Percentiles rank a stretch among this genome's conserved stretches.
phyloP scores from a whole-genome alignment of 64 coral and sea anemone species.

The Pocillopora verrucosa region DNA sequence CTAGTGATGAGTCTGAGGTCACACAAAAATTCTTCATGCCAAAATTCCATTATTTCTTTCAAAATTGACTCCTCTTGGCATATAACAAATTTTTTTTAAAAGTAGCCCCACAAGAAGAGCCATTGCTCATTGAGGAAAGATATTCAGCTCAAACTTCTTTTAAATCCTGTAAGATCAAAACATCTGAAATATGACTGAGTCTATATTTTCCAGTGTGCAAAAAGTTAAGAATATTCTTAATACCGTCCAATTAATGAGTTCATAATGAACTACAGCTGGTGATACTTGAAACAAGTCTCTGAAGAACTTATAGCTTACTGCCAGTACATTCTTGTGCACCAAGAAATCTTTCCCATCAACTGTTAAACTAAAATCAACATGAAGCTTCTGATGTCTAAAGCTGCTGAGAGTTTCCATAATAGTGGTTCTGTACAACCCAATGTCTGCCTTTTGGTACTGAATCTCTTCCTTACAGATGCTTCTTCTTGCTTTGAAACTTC shows the following conservation, averaged over 20 bases:
- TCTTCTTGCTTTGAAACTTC: not conserved
- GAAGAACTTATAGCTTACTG: constrained; percentile 3
- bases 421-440: not conserved
- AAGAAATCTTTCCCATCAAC: not conserved
- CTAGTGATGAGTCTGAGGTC: constrained; percentile 13
- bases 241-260: constrained; percentile 8
- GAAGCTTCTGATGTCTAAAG: not conserved
- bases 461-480: not conserved
- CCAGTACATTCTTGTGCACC: constrained; percentile 29
- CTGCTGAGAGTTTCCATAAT: constrained; percentile 21
- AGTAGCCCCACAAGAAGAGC: not conserved
- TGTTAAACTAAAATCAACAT: not conserved
- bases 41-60: not conserved
- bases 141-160: not conserved
- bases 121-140: not conserved
- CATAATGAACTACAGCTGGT: not conserved
- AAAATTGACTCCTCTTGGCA: not conserved
- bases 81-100: not conserved
- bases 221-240: constrained; percentile 6
- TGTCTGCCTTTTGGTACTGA: not conserved
- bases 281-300: constrained; percentile 2
- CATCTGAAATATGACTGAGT: not conserved
- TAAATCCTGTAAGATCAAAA: constrained; percentile 13
- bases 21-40: constrained; percentile 8
- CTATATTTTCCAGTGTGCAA: constrained; percentile 25